phyloP scores from a whole-genome alignment of 2,888 invertebrate genomes.

The Caenorhabditis virilis region DNA sequence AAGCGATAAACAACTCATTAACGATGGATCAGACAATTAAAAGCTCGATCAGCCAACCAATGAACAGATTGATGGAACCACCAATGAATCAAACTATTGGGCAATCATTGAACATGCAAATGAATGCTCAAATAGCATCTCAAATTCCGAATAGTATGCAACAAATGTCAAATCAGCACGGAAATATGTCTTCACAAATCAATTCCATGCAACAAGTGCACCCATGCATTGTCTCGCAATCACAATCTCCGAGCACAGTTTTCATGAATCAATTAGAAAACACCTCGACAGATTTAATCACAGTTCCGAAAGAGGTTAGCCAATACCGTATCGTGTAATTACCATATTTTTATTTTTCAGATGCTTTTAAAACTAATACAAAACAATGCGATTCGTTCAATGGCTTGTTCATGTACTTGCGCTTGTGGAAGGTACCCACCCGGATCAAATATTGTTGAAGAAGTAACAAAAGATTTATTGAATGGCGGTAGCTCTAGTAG shows the following conservation, averaged over 20 bases:
- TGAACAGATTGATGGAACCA: too few relatives aligned
- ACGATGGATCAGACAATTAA: too few relatives aligned
- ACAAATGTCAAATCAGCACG: too few relatives aligned
- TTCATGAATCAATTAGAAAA: constrained; percentile 16
- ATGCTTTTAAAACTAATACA: constrained; percentile 46
- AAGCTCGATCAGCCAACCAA: too few relatives aligned
- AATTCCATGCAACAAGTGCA: too few relatives aligned
- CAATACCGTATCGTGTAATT: constrained; percentile 1
- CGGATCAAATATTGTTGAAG: constrained; percentile 61
- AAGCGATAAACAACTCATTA: too few relatives aligned
- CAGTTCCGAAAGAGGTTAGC: constrained; percentile 44
- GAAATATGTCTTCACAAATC: too few relatives aligned
- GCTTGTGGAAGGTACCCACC: constrained; percentile 61
- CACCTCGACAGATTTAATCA: constrained; percentile 40
- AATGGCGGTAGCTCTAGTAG: constrained; percentile 36
- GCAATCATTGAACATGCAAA: too few relatives aligned
- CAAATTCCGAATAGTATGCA: too few relatives aligned
- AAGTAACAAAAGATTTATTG: constrained; percentile 47
- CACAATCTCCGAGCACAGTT: constrained; percentile 11
- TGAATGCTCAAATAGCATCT: too few relatives aligned
- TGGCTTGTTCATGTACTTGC: constrained; percentile 46
- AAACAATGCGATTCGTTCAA: constrained; percentile 22
- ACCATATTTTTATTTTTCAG: constrained; percentile 24
- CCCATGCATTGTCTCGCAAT: too few relatives aligned
- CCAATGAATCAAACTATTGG: too few relatives aligned